phyloP scores from a whole-genome alignment of 2,797 vertebrate genomes.

The Fistularia commersonii region DNA sequence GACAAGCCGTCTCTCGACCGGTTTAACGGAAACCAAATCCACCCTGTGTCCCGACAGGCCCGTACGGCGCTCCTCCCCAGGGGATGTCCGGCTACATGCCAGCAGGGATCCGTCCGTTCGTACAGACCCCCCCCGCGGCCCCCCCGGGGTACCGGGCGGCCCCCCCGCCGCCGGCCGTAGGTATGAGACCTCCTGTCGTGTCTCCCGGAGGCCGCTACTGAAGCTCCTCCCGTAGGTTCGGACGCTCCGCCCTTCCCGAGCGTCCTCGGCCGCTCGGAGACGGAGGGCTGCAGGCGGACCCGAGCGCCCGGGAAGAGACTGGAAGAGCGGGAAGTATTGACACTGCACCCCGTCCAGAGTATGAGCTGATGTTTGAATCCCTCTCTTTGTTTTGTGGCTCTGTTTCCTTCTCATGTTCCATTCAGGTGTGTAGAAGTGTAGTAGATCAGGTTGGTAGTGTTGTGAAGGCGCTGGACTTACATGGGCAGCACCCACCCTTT shows the following conservation, averaged over 20 bases:
- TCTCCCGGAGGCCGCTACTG: conserved; percentile 98
- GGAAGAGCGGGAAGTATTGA: conserved; percentile 67
- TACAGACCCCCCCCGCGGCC: conserved; percentile 95
- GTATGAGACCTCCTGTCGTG: conserved; percentile 98
- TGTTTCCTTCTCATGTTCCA: conserved; percentile 85
- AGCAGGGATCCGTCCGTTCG: conserved; percentile 93
- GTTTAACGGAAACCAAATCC: not conserved
- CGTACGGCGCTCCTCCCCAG: conserved; percentile 94
- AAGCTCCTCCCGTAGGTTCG: conserved; percentile 87
- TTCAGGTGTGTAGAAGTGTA: conserved; percentile 99
- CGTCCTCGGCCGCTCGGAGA: conserved; percentile 89
- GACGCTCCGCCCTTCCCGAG: conserved; percentile 90
- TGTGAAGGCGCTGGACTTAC: conserved; percentile 93
- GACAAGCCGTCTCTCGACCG: too few species aligned
- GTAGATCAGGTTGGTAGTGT: conserved; percentile 97
- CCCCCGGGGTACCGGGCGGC: conserved; percentile 90
- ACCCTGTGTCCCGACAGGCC: conserved; percentile 75
- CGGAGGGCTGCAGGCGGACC: not conserved
- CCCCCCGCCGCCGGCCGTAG: conserved; percentile 81
- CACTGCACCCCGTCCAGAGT: conserved; percentile 54
- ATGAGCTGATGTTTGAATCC: conserved; percentile 10
- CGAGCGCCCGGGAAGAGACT: conserved; percentile 18
- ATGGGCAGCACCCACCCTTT: conserved; percentile 82
- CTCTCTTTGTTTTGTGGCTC: conserved; percentile 83
- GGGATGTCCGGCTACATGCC: conserved; percentile 95